Evolutionary conservation across 2,888 invertebrate species (phyloP).

Genomic region (Suillia variegata): DNA sequence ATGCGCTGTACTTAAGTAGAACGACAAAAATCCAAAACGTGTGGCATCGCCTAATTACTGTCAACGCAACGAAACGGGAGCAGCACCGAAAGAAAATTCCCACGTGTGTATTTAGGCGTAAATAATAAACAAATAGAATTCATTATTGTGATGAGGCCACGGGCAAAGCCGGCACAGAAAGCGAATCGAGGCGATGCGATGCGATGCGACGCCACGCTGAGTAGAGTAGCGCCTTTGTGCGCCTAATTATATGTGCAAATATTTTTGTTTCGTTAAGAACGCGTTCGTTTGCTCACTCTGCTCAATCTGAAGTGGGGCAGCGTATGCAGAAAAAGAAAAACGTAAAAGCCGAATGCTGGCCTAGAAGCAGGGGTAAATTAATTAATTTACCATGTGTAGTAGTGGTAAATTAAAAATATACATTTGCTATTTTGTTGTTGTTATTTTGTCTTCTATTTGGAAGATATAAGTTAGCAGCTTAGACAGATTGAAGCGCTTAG

Average conservation of each 20-base stretch:
- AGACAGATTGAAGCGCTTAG: too few relatives aligned
- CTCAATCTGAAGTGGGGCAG: neutral
- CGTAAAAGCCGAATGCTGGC: too few relatives aligned
- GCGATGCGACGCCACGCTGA: too few relatives aligned
- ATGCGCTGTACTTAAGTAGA: too few relatives aligned
- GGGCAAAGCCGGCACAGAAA: neutral
- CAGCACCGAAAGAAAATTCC: too few relatives aligned
- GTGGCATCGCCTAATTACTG: conserved; percentile 1
- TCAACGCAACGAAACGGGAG: neutral
- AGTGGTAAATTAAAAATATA: neutral
- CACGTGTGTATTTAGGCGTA: conserved; percentile 21
- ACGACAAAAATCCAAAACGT: too few relatives aligned
- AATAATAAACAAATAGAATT: conserved; percentile 27
- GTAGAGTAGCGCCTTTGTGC: conserved; percentile 35
- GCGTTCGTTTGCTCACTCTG: neutral
- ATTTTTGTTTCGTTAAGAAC: conserved; percentile 19
- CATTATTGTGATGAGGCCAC: conserved; percentile 7
- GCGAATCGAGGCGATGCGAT: too few relatives aligned
- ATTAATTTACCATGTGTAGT: conserved; percentile 15
- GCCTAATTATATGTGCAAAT: conserved; percentile 52
- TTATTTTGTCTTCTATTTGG: too few relatives aligned
- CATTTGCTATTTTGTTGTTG: neutral
- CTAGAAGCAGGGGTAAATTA: too few relatives aligned
- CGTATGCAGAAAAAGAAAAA: too few relatives aligned
- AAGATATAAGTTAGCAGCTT: too few relatives aligned